These are phyloP conservation scores for Agrochola circellaris DNA, from an alignment of 2,888 invertebrate genomes.

Conservation along the genomic window DNA sequence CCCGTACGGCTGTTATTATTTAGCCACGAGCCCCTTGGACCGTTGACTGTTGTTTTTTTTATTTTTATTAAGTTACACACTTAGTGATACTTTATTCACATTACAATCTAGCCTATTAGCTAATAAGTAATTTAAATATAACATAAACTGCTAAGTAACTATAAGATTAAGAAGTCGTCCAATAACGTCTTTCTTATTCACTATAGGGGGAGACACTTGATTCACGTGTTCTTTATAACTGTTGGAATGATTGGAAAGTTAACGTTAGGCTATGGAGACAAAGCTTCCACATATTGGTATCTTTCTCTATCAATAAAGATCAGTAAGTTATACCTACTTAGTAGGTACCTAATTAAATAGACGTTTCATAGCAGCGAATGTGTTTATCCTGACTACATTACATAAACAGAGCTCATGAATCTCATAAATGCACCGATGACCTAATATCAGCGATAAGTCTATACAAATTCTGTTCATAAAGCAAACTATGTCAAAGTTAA, in stretches of 20 bases:
- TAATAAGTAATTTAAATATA: no score
- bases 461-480: constrained; percentile 29
- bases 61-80: no score
- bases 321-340: not conserved
- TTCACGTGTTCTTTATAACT: no score
- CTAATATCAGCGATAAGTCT: constrained; percentile 38
- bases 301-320: not conserved
- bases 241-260: not conserved
- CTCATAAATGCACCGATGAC: constrained; percentile 44
- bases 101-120: no score
- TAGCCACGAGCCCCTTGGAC: not conserved
- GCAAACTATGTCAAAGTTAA: constrained; percentile 48
- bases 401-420: constrained; percentile 36
- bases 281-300: no score
- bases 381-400: constrained; percentile 17
- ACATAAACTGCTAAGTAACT: no score
- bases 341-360: not conserved
- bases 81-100: no score
- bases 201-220: no score
- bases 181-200: no score
- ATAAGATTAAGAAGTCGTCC: no score
- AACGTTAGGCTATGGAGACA: not conserved
- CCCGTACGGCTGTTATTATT: not conserved
- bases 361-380: constrained; percentile 2
- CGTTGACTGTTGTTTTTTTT: no score